phyloP scores from a whole-genome alignment of 2,797 vertebrate species.

The Sebastes nivosus region DNA sequence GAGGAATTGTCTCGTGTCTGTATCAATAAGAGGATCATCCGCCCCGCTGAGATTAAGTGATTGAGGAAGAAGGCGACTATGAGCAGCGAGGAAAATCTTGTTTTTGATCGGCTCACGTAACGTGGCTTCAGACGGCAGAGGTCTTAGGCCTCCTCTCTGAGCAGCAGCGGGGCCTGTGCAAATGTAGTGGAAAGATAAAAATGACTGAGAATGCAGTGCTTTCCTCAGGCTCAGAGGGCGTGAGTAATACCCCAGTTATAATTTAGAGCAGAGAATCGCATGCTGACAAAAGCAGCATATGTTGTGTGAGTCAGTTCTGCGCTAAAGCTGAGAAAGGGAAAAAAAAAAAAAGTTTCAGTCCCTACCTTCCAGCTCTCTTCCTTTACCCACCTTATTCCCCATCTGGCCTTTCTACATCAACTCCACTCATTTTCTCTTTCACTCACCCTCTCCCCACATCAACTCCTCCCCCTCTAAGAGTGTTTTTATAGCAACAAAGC shows the following conservation, averaged over 20 bases:
- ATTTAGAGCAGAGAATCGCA: conserved; percentile 80
- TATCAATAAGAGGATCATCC: conserved; percentile 51
- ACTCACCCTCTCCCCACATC: conserved; percentile 12
- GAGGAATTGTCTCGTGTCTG: conserved; percentile 44
- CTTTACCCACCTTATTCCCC: conserved; percentile 54
- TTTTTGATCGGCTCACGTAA: conserved; percentile 28
- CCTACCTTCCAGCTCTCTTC: conserved; percentile 56
- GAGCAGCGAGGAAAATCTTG: background rate
- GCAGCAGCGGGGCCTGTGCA: conserved; percentile 37
- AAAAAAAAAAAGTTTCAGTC: conserved; percentile 39
- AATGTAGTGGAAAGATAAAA: conserved; percentile 65
- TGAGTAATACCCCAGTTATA: conserved; percentile 80
- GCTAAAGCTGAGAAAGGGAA: conserved; percentile 66
- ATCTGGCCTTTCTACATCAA: conserved; percentile 57
- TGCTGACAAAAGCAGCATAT: conserved; percentile 84
- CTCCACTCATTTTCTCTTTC: conserved; percentile 33
- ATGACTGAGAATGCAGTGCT: conserved; percentile 63
- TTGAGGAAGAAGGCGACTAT: background rate
- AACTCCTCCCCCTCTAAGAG: conserved; percentile 13
- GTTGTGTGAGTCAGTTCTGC: conserved; percentile 83
- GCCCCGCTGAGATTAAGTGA: conserved; percentile 45
- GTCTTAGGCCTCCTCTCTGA: conserved; percentile 29
- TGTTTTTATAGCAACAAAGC: conserved; percentile 49
- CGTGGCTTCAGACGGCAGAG: conserved; percentile 20
- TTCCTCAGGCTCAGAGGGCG: conserved; percentile 69